Evolutionary conservation across 2,113 vertebrate genomes (phyloP).

Genomic region (Miniopterus natalensis): DNA sequence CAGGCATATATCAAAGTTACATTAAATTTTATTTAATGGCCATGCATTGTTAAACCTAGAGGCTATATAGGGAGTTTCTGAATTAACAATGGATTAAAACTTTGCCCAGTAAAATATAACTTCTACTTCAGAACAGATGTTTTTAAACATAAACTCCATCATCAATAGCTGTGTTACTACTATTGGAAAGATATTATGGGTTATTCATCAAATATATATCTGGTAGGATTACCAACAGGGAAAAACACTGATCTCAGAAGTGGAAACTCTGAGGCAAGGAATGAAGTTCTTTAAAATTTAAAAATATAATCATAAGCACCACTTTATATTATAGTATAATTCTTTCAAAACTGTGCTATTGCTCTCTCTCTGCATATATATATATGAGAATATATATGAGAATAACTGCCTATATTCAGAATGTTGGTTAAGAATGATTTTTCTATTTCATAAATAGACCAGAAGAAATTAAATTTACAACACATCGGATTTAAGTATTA

Average conservation of each 20-base stretch:
- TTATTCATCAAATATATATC: background rate
- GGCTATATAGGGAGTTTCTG: background rate
- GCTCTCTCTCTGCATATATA: background rate
- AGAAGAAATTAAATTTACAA: constrained; percentile 43
- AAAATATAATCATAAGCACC: background rate
- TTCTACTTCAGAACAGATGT: constrained; percentile 22
- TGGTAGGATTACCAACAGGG: background rate
- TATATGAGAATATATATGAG: background rate
- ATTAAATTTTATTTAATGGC: background rate
- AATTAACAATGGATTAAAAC: constrained; percentile 41
- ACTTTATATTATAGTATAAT: background rate
- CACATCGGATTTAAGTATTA: background rate
- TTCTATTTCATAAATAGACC: background rate
- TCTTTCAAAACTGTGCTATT: background rate
- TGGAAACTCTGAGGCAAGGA: background rate
- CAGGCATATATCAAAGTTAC: background rate
- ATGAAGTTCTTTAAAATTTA: background rate
- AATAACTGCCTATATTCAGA: background rate
- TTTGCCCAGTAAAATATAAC: background rate
- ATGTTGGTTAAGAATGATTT: background rate
- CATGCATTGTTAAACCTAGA: background rate
- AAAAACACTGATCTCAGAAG: background rate
- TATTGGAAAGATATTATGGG: background rate
- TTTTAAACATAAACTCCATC: background rate
- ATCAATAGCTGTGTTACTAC: constrained; percentile 3